Base-by-base conservation (phyloP, 2,888 invertebrate genomes). In the Petrolisthes cinctipes region DNA sequence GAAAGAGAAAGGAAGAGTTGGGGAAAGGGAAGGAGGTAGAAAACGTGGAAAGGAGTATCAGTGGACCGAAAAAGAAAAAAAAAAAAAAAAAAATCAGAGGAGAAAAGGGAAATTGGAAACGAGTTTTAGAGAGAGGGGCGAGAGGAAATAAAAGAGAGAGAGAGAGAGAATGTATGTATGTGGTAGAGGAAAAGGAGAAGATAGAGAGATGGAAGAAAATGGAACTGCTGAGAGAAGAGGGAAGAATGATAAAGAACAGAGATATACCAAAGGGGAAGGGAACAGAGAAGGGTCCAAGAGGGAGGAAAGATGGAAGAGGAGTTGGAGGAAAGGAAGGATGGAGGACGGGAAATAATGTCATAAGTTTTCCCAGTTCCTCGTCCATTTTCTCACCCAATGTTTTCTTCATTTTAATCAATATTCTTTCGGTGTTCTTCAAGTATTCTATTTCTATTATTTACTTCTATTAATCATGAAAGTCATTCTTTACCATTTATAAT, bases 1-100 rank as follows among this genome's bases (percentile, higher is more conserved):
- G 71, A 71, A n/a, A n/a, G 71, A 71, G 71, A 20, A 71, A 61
- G 71, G 71, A 71, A n/a, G n/a, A 71, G 71, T n/a, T n/a, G 20
- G 71, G 4, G 17, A 71, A n/a, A n/a, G 71, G 20, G 71, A 71
- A 71, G 17, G 20, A 71, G 20, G 37, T 37, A 37, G 37, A 20
- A 20, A 17, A 71, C n/a, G 20, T 6, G 71, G 20, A n/a, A 20
- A 4, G 20, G 71, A 71, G 14, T 17, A 20, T 14, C n/a, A 71
- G 61, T 61, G 11, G 17, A 11, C 11, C 9, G 17, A 61, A 61
- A 61, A 14, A 61, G 14, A 61, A 9, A 61, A 9, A 14, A 14
- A 6, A 61, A 61, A 61, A 14, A 61, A 61, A 11, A 17, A 61
- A 17, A 61, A 61, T 9, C 11, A 61, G 17, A 11, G 9, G 61